A percentile compares a stretch with the other conserved stretches of the same genome.
phyloP scores from a whole-genome alignment of 2,113 vertebrate species.

The Fregata magnificens region DNA sequence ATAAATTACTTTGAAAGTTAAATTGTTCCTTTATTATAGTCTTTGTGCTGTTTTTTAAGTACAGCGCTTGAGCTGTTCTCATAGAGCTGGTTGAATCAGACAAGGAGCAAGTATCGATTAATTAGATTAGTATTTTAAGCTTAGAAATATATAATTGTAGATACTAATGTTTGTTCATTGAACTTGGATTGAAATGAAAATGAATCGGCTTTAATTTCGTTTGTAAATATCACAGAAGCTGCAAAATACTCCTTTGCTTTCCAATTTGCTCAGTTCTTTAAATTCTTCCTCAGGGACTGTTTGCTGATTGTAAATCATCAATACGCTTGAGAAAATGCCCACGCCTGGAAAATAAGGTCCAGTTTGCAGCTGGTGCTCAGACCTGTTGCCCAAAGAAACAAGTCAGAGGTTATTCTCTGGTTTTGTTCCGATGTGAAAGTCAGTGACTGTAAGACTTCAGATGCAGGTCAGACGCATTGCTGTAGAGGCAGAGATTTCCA shows the following conservation, averaged over 20 bases:
- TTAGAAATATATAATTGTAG: neutral
- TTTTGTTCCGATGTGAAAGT: neutral
- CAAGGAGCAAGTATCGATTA: neutral
- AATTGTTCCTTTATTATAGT: neutral
- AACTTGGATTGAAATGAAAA: neutral
- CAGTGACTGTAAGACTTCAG: neutral
- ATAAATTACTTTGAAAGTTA: conserved; percentile 40
- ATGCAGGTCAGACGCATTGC: neutral
- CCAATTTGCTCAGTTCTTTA: neutral
- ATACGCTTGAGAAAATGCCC: neutral
- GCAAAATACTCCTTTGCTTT: neutral
- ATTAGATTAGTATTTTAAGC: neutral
- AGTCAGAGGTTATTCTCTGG: neutral
- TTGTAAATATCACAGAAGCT: neutral
- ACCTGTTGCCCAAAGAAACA: neutral
- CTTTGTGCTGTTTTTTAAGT: neutral
- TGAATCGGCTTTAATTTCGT: neutral
- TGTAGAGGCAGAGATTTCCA: neutral
- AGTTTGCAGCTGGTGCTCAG: neutral
- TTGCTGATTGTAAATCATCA: neutral
- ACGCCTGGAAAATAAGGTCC: neutral
- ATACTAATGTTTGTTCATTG: neutral
- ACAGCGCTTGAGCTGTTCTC: neutral
- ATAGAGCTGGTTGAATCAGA: neutral
- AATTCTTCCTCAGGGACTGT: neutral